Evolutionary conservation across 2,113 vertebrate species (phyloP).

Genomic region (Chloropsis hardwickii): DNA sequence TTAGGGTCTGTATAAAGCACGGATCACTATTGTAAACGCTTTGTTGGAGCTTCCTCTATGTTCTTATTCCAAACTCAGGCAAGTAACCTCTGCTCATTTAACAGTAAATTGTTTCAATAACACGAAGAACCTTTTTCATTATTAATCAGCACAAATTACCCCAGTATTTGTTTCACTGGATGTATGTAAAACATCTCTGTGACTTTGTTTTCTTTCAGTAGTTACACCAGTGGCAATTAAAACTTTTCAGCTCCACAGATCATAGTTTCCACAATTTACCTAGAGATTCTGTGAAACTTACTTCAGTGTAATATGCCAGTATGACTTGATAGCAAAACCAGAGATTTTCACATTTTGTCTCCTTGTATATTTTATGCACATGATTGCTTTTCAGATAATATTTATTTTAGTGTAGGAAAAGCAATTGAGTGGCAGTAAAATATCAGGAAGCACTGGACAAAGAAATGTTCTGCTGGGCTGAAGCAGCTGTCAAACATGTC

Average conservation of each 20-base stretch:
- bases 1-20: neutral
- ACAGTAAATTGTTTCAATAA: neutral
- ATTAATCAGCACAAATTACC: neutral
- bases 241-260: neutral
- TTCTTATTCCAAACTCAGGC: neutral
- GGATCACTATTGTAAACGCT: neutral
- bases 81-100: neutral
- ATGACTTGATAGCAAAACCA: neutral
- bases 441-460: neutral
- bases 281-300: neutral
- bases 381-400: neutral
- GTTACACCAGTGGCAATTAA: neutral
- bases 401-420: neutral
- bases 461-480: neutral
- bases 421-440: neutral
- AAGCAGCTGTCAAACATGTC: neutral
- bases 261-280: neutral
- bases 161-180: neutral
- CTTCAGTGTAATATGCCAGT: neutral
- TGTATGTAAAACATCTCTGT: neutral
- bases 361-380: neutral
- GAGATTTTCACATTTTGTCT: neutral
- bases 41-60: neutral
- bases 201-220: neutral
- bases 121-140: neutral